phyloP scores from a whole-genome alignment of 2,797 vertebrate species.

The Mergus octosetaceus region DNA sequence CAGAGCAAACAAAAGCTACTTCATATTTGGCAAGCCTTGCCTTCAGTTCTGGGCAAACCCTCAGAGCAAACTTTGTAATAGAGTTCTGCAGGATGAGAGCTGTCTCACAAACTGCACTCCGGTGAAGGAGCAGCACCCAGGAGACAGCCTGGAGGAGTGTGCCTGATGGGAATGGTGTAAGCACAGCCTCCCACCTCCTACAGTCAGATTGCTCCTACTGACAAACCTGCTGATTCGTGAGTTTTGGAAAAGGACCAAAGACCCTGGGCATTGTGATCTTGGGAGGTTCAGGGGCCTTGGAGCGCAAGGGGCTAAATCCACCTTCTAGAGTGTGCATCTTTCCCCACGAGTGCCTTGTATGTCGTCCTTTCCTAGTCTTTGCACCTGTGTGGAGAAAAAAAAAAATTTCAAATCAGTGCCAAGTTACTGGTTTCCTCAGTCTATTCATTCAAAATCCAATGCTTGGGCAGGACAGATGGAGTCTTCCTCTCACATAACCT shows the following conservation, averaged over 20 bases:
- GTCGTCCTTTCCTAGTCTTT: background rate
- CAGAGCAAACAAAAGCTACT: slow-evolving; percentile 3
- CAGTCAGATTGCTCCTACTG: background rate
- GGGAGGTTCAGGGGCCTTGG: background rate
- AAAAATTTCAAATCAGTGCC: background rate
- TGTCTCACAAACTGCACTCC: background rate
- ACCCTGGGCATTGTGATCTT: background rate
- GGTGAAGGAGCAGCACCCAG: background rate
- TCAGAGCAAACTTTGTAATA: background rate
- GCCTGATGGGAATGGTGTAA: background rate
- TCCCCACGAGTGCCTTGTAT: background rate
- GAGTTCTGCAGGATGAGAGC: background rate
- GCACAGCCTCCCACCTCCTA: background rate
- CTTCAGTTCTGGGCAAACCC: background rate
- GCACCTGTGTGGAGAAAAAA: background rate
- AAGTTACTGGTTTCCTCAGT: background rate
- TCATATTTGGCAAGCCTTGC: background rate
- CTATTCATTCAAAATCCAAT: background rate
- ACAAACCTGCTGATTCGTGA: background rate
- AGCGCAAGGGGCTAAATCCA: background rate
- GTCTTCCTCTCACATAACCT: background rate
- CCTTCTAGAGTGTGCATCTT: background rate
- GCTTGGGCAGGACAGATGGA: background rate
- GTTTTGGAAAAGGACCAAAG: background rate
- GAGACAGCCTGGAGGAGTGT: background rate